Base-by-base conservation (phyloP, 2,888 invertebrate species). In the Epinotia nisella region DNA sequence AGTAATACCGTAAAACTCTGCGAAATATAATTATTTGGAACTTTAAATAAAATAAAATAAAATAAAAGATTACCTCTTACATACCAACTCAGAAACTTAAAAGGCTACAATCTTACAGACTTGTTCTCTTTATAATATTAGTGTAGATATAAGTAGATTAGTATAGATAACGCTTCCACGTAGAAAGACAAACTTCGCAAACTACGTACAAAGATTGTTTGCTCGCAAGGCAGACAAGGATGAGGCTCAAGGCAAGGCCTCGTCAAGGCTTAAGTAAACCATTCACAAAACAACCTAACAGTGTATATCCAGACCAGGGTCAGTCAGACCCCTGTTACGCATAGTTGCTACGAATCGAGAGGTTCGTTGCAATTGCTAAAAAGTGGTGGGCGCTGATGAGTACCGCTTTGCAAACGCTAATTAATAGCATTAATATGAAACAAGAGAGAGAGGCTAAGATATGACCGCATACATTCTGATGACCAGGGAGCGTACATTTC, bases 341-440 rank as follows among this genome's bases (percentile, higher is more conserved):
- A n/a, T 49, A 7, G 45, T n/a, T 49, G n/a, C 49, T n/a, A 49
- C 49, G 15, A 49, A 49, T 49, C 13, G 3, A n/a, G n/a, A 49
- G 15, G 1, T 45, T n/a, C 11, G 41, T 41, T 49, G 3, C 15
- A 49, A 5, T 49, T n/a, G 49, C 1, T n/a, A 5, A 1, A n/a
- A 45, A 15, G 15, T 5, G 15, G 4, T n/a, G 15, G 15, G n/a
- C 13, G 49, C 49, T 49, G 2, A 7, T 7, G n/a, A n/a, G 1
- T 9, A 35, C 49, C 49, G n/a, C n/a, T 15, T 15, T 45, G n/a
- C 15, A 15, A 49, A 49, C 13, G 13, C 41, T 24, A 2, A 24
- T n/a, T 45, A 45, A 41, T n/a, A n/a, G 51, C 68, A 39, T 60
- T 39, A 60, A 45, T 69, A 69, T 45, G 60, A 60, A 69, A 69